Percentiles rank a stretch among this genome's conserved stretches.
Conservation (phyloP, 2,888 invertebrate genomes). For the Tetramorium bicarinatum region DNA sequence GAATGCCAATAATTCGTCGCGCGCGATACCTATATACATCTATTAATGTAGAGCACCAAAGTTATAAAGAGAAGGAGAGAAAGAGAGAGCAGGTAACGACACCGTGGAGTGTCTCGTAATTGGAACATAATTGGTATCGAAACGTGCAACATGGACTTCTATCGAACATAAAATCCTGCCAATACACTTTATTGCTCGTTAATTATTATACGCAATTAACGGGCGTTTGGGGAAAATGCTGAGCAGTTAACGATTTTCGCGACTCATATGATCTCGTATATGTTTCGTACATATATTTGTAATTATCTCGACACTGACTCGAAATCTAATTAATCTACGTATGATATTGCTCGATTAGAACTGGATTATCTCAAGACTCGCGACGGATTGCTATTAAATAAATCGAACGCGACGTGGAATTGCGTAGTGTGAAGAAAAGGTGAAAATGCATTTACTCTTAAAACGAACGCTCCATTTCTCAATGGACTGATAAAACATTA, state of each 20-base stretch:
- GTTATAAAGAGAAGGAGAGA: constrained; percentile 12
- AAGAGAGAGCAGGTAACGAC: background rate
- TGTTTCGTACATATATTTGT: background rate
- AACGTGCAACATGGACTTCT: constrained; percentile 32
- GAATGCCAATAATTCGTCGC: constrained; percentile 28
- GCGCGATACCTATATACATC: background rate
- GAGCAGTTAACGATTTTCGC: background rate
- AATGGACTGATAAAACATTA: constrained; percentile 30
- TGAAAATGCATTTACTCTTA: constrained; percentile 18
- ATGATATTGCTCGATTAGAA: background rate
- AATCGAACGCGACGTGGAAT: background rate
- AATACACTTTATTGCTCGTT: constrained; percentile 41
- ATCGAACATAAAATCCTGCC: constrained; percentile 46
- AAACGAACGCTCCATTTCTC: constrained; percentile 19
- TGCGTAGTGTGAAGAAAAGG: background rate
- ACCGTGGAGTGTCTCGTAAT: constrained; percentile 47
- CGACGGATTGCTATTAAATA: background rate
- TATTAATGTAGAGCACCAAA: constrained; percentile 37
- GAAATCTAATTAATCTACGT: background rate
- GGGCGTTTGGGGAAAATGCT: constrained; percentile 17
- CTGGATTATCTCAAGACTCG: background rate
- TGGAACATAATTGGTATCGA: constrained; percentile 52
- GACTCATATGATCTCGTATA: background rate
- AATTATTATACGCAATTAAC: constrained; percentile 48
- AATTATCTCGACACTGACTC: background rate